These are phyloP conservation scores for Caerostris extrusa DNA, from an alignment of 1,140 invertebrate species.

Conservation along the genomic window DNA sequence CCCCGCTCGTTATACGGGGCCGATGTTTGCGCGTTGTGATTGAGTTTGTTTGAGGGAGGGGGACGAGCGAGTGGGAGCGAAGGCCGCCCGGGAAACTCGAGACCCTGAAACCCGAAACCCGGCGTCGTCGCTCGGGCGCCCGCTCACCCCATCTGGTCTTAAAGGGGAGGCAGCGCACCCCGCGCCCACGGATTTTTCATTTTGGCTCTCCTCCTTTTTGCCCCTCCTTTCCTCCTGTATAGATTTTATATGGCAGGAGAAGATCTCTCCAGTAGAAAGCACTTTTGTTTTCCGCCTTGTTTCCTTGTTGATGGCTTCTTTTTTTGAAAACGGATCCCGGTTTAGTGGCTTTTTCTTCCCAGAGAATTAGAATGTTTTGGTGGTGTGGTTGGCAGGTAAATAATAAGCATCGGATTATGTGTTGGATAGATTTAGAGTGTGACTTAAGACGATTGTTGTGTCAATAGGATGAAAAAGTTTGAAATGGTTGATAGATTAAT, in stretches of 20 bases:
- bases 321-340: constrained; percentile 14
- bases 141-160: constrained; percentile 64
- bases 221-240: neutral
- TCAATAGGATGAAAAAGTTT: no score
- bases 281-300: constrained; percentile 22
- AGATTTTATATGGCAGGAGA: neutral
- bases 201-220: constrained; percentile 18
- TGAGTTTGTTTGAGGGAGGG: constrained; percentile 76
- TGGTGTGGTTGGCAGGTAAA: neutral
- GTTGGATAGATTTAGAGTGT: no score
- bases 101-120: constrained; percentile 72
- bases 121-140: constrained; percentile 61
- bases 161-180: constrained; percentile 37
- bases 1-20: constrained; percentile 65
- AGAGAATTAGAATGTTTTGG: constrained; percentile 8
- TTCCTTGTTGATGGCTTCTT: constrained; percentile 27
- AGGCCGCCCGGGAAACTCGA: constrained; percentile 68
- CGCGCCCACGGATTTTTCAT: constrained; percentile 63
- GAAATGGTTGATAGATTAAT: no score
- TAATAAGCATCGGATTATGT: no score
- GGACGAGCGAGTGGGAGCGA: constrained; percentile 58
- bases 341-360: neutral
- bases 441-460: no score
- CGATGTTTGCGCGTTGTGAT: constrained; percentile 76
- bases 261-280: constrained; percentile 4